Percentiles rank a stretch among this genome's conserved stretches.
Conservation (phyloP, 2,888 invertebrate species). For the Sinotaia quadrata region DNA sequence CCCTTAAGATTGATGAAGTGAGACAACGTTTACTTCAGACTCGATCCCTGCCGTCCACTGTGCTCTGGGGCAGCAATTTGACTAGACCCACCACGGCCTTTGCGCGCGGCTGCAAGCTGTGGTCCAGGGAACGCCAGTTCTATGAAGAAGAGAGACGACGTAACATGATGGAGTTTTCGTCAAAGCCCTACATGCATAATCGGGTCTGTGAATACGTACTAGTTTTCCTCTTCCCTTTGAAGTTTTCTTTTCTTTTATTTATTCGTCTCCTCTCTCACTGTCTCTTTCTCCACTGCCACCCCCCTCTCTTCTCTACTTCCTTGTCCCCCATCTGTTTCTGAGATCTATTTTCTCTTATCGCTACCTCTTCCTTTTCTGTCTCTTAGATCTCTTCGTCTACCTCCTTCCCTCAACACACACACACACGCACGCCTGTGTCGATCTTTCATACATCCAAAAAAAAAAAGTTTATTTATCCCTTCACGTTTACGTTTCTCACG, state of each 20-base stretch:
- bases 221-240: too few species aligned
- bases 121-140: constrained; percentile 54
- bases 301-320: not conserved
- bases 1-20: too few species aligned
- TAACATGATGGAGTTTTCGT: constrained; percentile 45
- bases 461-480: too few species aligned
- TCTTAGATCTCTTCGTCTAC: not conserved
- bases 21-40: too few species aligned
- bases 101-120: constrained; percentile 53
- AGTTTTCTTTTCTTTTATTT: too few species aligned
- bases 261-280: not conserved
- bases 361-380: not conserved
- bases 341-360: not conserved
- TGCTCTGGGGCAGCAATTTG: constrained; percentile 30
- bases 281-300: not conserved
- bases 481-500: too few species aligned
- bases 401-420: not conserved
- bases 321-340: not conserved
- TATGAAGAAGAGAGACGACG: constrained; percentile 48
- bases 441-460: too few species aligned
- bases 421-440: not conserved
- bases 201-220: too few species aligned
- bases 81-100: constrained; percentile 52
- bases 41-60: not conserved
- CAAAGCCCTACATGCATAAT: constrained; percentile 46